A percentile compares a stretch with the other conserved stretches of the same genome.
Conservation (phyloP, 2,797 vertebrate genomes). For the Eurystomus glaucurus region DNA sequence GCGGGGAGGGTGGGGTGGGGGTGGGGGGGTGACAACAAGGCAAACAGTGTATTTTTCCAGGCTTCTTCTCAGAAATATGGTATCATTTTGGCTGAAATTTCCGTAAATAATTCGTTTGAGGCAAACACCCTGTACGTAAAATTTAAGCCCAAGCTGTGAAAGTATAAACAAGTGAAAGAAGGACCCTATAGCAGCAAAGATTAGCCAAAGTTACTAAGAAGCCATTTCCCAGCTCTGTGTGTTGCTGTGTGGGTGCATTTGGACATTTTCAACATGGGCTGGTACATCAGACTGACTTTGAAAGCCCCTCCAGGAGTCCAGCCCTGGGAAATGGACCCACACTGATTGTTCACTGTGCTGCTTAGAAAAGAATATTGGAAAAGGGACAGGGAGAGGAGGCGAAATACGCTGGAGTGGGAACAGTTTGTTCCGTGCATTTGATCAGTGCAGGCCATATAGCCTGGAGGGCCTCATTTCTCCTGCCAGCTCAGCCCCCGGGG, state of each 20-base stretch:
- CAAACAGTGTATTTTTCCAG: constrained; percentile 66
- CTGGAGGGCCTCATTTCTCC: not conserved
- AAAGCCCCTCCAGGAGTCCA: not conserved
- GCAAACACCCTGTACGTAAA: not conserved
- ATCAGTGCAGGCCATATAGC: not conserved
- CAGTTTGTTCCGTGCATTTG: not conserved
- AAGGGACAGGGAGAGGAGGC: not conserved
- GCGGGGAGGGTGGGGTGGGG: no score
- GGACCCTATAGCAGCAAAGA: not conserved
- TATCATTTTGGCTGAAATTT: constrained; percentile 54
- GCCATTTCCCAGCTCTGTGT: not conserved
- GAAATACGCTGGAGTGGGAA: not conserved
- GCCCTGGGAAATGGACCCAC: not conserved
- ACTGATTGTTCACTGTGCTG: not conserved
- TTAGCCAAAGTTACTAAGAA: not conserved
- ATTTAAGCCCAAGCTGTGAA: not conserved
- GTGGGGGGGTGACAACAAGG: not conserved
- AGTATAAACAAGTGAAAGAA: not conserved
- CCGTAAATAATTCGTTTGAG: not conserved
- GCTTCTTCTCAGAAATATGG: constrained; percentile 52
- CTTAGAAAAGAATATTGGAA: constrained; percentile 40
- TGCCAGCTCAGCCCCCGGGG: not conserved
- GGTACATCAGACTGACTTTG: not conserved
- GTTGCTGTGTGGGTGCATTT: not conserved
- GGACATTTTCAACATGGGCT: not conserved